Percentiles rank a stretch among this genome's conserved stretches.
These are phyloP conservation scores for Nymphalis polychloros DNA, from an alignment of 2,888 invertebrate genomes.

Conservation along the genomic window DNA sequence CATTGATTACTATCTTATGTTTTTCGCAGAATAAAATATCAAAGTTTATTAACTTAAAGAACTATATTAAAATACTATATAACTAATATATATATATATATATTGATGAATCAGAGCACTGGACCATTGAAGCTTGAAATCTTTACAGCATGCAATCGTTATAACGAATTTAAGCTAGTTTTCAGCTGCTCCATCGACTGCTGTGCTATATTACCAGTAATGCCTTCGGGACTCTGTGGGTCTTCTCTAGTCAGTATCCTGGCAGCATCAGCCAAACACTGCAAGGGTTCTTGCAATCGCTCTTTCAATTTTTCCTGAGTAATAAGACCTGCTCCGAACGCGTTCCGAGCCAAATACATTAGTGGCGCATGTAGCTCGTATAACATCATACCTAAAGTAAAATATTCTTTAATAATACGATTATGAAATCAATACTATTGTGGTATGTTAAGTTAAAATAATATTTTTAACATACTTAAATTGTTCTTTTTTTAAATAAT, in stretches of 20 bases:
- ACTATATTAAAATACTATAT: too few species aligned
- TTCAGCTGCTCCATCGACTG: constrained; percentile 74
- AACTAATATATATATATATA: too few species aligned
- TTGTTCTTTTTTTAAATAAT: too few species aligned
- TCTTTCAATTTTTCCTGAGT: constrained; percentile 82
- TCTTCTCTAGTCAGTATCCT: constrained; percentile 86
- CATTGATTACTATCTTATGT: too few species aligned
- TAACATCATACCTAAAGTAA: constrained; percentile 84
- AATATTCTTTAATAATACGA: neutral
- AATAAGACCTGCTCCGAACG: constrained; percentile 82
- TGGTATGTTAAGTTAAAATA: too few species aligned
- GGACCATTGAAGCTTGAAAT: neutral
- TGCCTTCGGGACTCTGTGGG: constrained; percentile 83
- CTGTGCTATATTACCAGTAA: constrained; percentile 82
- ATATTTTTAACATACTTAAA: too few species aligned
- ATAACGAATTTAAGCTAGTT: constrained; percentile 65
- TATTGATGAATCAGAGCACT: too few species aligned
- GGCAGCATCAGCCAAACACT: constrained; percentile 84
- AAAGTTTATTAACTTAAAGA: too few species aligned
- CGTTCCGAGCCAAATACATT: constrained; percentile 85
- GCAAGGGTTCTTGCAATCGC: constrained; percentile 84
- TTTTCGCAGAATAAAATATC: too few species aligned
- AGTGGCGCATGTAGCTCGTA: constrained; percentile 92
- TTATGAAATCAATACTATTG: too few species aligned
- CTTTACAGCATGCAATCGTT: constrained; percentile 21